Percentiles rank a stretch among this genome's conserved stretches.
Evolutionary conservation across 2,888 invertebrate genomes (phyloP).

Genomic region (Andrena dorsata): DNA sequence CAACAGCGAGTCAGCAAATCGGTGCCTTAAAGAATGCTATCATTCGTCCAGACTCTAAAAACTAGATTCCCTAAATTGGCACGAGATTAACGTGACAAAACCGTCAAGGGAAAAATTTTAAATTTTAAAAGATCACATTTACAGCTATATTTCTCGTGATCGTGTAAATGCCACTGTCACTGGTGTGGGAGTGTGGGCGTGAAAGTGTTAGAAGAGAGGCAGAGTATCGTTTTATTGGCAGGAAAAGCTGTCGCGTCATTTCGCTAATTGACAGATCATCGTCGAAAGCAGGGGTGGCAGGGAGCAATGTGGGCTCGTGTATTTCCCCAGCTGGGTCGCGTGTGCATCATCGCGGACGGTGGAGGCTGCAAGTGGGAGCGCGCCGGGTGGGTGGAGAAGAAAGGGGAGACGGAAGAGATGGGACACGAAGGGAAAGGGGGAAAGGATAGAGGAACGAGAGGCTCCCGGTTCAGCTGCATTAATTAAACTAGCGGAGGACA

Average conservation of each 20-base stretch:
- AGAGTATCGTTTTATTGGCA: background rate
- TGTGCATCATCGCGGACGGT: constrained; percentile 28
- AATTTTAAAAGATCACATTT: no score
- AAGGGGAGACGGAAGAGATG: constrained; percentile 62
- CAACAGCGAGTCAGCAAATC: no score
- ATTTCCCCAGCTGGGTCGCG: background rate
- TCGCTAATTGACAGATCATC: constrained; percentile 66
- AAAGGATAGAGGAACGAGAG: constrained; percentile 53
- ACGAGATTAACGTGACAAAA: no score
- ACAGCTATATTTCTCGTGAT: no score
- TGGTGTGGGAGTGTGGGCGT: no score
- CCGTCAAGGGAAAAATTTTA: no score
- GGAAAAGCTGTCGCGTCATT: constrained; percentile 12
- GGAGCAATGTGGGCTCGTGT: constrained; percentile 3
- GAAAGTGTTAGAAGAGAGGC: background rate
- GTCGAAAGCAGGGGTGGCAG: constrained; percentile 52
- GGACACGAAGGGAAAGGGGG: constrained; percentile 30
- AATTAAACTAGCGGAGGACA: constrained; percentile 84
- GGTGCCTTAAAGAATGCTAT: no score
- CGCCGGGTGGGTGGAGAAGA: constrained; percentile 20
- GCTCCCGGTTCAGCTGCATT: constrained; percentile 81
- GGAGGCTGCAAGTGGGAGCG: constrained; percentile 20
- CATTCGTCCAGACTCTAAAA: no score
- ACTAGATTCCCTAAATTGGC: no score
- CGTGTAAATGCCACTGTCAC: background rate